A percentile compares a stretch with the other conserved stretches of the same genome.
Evolutionary conservation across 92 coral and sea anemone genomes (phyloP).

Genomic region (Parazoanthus atlanticus): DNA sequence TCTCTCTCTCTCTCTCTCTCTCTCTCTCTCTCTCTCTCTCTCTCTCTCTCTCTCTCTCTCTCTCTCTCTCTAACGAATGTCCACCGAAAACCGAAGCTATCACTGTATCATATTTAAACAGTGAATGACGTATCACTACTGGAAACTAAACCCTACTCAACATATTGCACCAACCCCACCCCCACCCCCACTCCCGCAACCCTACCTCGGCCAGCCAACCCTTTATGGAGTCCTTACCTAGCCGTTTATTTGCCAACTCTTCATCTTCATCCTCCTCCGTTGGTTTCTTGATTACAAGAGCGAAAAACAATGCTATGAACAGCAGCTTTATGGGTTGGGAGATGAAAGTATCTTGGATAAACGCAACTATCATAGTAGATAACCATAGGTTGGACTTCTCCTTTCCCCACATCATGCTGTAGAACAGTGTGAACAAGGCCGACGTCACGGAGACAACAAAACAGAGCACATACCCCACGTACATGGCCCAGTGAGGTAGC

Average conservation of each 20-base stretch:
- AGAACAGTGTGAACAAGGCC: slow-evolving; percentile 65
- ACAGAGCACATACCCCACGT: slow-evolving; percentile 71
- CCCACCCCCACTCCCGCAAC: background rate
- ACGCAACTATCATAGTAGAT: slow-evolving; percentile 64
- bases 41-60: no score
- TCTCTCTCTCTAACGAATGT: no score
- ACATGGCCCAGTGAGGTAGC: slow-evolving; percentile 69
- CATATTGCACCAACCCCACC: no score
- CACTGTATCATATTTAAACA: no score
- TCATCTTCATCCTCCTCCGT: slow-evolving; percentile 55
- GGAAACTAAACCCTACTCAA: no score
- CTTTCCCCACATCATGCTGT: slow-evolving; percentile 88
- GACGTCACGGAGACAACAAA: slow-evolving; percentile 50
- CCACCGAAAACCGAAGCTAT: no score
- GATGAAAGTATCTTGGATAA: slow-evolving; percentile 71
- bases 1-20: no score
- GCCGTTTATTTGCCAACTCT: background rate
- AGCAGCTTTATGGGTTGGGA: slow-evolving; percentile 75
- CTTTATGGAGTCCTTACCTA: background rate
- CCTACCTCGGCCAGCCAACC: background rate
- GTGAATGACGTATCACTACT: no score
- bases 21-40: no score
- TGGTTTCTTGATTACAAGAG: slow-evolving; percentile 54
- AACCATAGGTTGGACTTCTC: slow-evolving; percentile 76
- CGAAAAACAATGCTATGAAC: slow-evolving; percentile 63